A percentile compares a stretch with the other conserved stretches of the same genome.
Conservation (phyloP, 2,888 invertebrate genomes). For the Azorinus chamasolen region DNA sequence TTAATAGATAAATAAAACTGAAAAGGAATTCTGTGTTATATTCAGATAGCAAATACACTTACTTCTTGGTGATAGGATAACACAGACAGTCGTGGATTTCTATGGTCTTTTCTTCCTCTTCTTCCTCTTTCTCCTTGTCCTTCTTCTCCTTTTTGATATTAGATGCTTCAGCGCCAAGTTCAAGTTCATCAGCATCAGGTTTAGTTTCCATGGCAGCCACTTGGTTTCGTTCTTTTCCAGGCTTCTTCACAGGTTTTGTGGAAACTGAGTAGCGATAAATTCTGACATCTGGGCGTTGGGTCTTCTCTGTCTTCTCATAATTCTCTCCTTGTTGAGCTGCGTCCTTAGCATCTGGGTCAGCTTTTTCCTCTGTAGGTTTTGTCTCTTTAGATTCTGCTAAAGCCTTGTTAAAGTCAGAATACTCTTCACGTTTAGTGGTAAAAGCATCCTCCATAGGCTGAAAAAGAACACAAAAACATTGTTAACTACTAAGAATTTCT, state of each 20-base stretch:
- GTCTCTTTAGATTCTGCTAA: constrained; percentile 39
- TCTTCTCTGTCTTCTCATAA: constrained; percentile 31
- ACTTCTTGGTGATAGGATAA: constrained; percentile 58
- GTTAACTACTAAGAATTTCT: too few relatives aligned
- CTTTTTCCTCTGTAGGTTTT: constrained; percentile 29
- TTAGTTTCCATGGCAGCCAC: constrained; percentile 42
- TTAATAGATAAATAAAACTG: too few relatives aligned
- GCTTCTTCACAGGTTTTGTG: constrained; percentile 30
- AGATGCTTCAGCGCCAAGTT: constrained; percentile 75
- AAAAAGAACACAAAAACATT: background rate
- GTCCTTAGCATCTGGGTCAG: constrained; percentile 38
- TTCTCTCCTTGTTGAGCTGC: constrained; percentile 23
- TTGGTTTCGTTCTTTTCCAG: constrained; percentile 45
- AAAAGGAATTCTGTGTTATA: too few relatives aligned
- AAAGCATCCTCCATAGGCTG: constrained; percentile 70
- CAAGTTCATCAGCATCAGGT: constrained; percentile 67
- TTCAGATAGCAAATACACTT: constrained; percentile 7
- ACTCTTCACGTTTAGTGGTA: constrained; percentile 71
- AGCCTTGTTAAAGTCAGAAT: constrained; percentile 69
- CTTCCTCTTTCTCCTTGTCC: constrained; percentile 50
- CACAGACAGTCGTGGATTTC: constrained; percentile 77
- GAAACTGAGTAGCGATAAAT: constrained; percentile 6
- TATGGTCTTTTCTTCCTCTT: constrained; percentile 56
- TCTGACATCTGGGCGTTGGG: constrained; percentile 5
- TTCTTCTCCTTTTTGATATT: constrained; percentile 54